These are phyloP conservation scores for Watsonalla binaria DNA, from an alignment of 2,888 invertebrate genomes.

Conservation along the genomic window DNA sequence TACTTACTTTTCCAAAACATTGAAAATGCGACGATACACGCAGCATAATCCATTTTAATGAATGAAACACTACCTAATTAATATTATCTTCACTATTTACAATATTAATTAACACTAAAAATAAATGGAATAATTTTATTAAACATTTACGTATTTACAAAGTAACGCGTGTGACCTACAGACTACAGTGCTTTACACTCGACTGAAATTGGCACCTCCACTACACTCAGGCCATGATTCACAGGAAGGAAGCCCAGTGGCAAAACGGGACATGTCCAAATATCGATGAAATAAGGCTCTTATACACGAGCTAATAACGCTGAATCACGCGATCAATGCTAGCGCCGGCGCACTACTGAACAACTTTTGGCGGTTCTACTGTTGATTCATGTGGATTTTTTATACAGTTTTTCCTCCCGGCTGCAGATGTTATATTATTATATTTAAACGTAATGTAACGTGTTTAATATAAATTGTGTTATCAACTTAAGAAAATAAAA, in stretches of 20 bases:
- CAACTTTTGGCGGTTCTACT: slow-evolving; percentile 44
- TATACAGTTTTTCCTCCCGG: slow-evolving; percentile 18
- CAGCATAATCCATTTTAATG: slow-evolving; percentile 52
- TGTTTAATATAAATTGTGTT: too few species aligned
- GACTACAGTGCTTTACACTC: slow-evolving; percentile 43
- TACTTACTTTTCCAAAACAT: slow-evolving; percentile 64
- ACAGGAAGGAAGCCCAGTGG: slow-evolving; percentile 63
- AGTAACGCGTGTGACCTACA: slow-evolving; percentile 38
- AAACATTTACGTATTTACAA: slow-evolving; percentile 36
- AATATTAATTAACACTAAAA: slow-evolving; percentile 24
- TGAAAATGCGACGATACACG: slow-evolving; percentile 48
- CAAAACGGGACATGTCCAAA: slow-evolving; percentile 66
- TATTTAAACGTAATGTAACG: background rate
- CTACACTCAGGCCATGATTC: slow-evolving; percentile 59
- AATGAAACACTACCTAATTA: slow-evolving; percentile 34
- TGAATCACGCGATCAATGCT: slow-evolving; percentile 63
- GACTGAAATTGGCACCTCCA: slow-evolving; percentile 53
- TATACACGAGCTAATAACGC: slow-evolving; percentile 34
- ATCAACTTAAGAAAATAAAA: too few species aligned
- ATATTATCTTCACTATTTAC: slow-evolving; percentile 12
- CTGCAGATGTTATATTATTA: slow-evolving; percentile 7
- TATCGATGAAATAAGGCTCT: slow-evolving; percentile 45
- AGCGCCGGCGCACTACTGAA: slow-evolving; percentile 64
- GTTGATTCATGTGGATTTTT: slow-evolving; percentile 21
- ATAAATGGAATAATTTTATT: slow-evolving; percentile 11